Conservation (phyloP, 2,888 invertebrate species). For the Uloborus plumipes region DNA sequence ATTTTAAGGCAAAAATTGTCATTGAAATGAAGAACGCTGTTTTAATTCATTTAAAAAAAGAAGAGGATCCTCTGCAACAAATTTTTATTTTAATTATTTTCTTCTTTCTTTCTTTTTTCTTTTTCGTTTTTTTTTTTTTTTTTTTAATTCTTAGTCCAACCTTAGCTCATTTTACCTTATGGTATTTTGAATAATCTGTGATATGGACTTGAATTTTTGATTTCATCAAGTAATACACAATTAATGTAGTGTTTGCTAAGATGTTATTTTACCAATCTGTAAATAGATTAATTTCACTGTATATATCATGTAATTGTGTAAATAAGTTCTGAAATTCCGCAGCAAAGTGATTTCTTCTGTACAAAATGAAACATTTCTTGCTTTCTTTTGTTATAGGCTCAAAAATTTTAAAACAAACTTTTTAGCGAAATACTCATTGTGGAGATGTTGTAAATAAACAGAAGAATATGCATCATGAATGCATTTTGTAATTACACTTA, state of each 20-base stretch:
- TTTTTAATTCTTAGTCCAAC: background rate
- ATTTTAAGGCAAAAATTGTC: background rate
- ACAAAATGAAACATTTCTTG: background rate
- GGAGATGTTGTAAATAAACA: too few relatives aligned
- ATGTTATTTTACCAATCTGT: slow-evolving; percentile 39
- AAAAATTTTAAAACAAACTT: slow-evolving; percentile 17
- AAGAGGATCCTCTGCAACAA: background rate
- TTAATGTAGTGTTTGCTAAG: slow-evolving; percentile 25
- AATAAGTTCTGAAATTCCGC: slow-evolving; percentile 2
- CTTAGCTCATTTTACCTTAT: slow-evolving; percentile 9
- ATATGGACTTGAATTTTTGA: slow-evolving; percentile 51
- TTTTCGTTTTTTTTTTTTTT: too few relatives aligned
- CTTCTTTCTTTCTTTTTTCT: background rate
- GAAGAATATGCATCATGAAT: too few relatives aligned
- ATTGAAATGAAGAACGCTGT: too few relatives aligned
- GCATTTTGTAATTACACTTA: slow-evolving; percentile 37
- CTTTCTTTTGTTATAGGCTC: too few relatives aligned
- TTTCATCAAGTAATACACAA: slow-evolving; percentile 38
- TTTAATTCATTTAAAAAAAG: background rate
- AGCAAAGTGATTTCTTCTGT: slow-evolving; percentile 14
- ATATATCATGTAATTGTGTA: slow-evolving; percentile 44
- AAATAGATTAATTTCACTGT: slow-evolving; percentile 53
- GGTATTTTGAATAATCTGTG: slow-evolving; percentile 56
- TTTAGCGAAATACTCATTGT: background rate
- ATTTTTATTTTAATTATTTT: slow-evolving; percentile 4